These are phyloP conservation scores for Avahi laniger DNA, from an alignment of 2,797 vertebrate species.

Conservation along the genomic window DNA sequence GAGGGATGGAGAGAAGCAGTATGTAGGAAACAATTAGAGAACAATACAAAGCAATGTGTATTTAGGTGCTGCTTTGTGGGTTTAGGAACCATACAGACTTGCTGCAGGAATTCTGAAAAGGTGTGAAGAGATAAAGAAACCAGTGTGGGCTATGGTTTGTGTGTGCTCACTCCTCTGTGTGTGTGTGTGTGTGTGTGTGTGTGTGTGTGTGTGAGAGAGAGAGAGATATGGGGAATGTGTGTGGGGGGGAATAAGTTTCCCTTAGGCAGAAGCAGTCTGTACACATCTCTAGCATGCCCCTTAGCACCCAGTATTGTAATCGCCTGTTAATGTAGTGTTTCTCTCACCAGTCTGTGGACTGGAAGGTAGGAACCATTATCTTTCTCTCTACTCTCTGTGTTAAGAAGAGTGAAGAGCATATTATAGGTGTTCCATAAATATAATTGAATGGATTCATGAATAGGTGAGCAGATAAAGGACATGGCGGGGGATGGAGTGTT, in stretches of 20 bases:
- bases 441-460: background rate
- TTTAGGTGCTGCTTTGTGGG: background rate
- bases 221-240: background rate
- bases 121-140: background rate
- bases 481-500: background rate
- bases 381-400: background rate
- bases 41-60: background rate
- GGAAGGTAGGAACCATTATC: background rate
- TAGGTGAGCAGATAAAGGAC: background rate
- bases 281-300: background rate
- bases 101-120: background rate
- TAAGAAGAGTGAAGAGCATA: background rate
- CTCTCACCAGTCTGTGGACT: background rate
- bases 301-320: background rate
- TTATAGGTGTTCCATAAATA: background rate
- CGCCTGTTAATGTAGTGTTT: background rate
- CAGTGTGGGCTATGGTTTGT: background rate
- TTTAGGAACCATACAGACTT: background rate
- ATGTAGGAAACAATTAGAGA: background rate
- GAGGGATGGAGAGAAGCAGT: background rate
- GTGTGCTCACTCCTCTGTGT: background rate
- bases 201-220: background rate
- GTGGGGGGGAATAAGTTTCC: background rate
- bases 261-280: background rate
- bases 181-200: background rate